Percentiles rank a stretch among this genome's conserved stretches.
Conservation (phyloP, 92 coral and sea anemone species). For the Diadumene lineata region DNA sequence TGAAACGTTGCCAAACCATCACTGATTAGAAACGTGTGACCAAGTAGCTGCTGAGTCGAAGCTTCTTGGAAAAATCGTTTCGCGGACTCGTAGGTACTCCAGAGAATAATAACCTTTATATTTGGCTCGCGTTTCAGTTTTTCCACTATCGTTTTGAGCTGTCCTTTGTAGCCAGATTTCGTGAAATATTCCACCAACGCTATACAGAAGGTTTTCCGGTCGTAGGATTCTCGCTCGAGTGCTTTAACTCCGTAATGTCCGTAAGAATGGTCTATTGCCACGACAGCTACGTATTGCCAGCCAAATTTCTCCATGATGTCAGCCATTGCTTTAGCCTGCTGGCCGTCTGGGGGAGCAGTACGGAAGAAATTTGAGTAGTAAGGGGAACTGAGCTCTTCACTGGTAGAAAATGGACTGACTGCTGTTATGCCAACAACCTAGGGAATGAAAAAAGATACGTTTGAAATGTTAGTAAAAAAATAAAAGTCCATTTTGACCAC, state of each 20-base stretch:
- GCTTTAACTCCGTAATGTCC: slow-evolving; percentile 76
- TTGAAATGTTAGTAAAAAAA: too few species aligned
- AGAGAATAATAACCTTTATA: slow-evolving; percentile 58
- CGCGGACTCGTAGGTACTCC: slow-evolving; percentile 64
- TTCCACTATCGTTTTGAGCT: slow-evolving; percentile 43
- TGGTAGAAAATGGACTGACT: slow-evolving; percentile 60
- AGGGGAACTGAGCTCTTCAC: slow-evolving; percentile 67
- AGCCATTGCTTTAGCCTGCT: slow-evolving; percentile 80
- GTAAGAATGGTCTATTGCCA: slow-evolving; percentile 71
- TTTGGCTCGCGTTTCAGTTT: slow-evolving; percentile 55
- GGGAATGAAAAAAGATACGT: neutral
- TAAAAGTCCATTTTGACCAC: neutral
- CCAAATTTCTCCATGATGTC: slow-evolving; percentile 69
- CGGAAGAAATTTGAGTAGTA: slow-evolving; percentile 62
- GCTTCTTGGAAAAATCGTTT: slow-evolving; percentile 62
- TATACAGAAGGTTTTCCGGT: slow-evolving; percentile 60
- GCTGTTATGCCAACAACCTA: slow-evolving; percentile 57
- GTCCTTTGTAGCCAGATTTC: slow-evolving; percentile 55
- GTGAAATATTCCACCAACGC: slow-evolving; percentile 70
- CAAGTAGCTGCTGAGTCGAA: slow-evolving; percentile 45
- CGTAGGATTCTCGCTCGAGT: slow-evolving; percentile 60
- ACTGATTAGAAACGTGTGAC: slow-evolving; percentile 69
- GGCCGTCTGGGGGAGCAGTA: slow-evolving; percentile 68
- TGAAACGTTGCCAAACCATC: slow-evolving; percentile 65
- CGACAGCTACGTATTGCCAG: slow-evolving; percentile 73